Evolutionary conservation across 2,113 vertebrate species (phyloP).

Genomic region (Girardinichthys multiradiatus): DNA sequence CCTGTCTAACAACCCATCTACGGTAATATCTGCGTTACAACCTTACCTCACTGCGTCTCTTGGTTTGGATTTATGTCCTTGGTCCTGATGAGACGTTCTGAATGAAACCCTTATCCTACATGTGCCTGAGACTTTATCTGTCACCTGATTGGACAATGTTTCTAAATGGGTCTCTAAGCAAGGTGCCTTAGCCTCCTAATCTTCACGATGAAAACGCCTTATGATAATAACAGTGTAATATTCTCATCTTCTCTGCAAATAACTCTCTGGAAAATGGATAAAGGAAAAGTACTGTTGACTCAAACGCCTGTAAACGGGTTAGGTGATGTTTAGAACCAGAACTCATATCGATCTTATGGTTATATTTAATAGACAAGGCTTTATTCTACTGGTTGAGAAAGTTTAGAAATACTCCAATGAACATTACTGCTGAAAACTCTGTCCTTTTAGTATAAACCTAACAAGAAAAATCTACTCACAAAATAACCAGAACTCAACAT

Average conservation of each 20-base stretch:
- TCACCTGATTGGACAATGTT: slow-evolving; percentile 72
- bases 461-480: too few relatives aligned
- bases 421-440: background rate
- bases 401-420: background rate
- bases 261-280: slow-evolving; percentile 20
- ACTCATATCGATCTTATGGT: too few relatives aligned
- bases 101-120: slow-evolving; percentile 71
- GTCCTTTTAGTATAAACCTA: too few relatives aligned
- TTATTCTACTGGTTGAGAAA: background rate
- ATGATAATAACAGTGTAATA: slow-evolving; percentile 71
- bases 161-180: slow-evolving; percentile 66
- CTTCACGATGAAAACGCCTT: slow-evolving; percentile 77
- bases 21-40: background rate
- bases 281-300: slow-evolving; percentile 25
- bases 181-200: slow-evolving; percentile 83
- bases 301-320: too few relatives aligned
- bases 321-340: too few relatives aligned
- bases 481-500: too few relatives aligned
- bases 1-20: background rate
- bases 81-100: slow-evolving; percentile 64
- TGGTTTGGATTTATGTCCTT: slow-evolving; percentile 42
- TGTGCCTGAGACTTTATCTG: slow-evolving; percentile 56
- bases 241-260: slow-evolving; percentile 55
- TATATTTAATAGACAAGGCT: background rate
- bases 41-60: slow-evolving; percentile 55